Evolutionary conservation across 1,140 invertebrate species (phyloP), one percentile per base, ranked within the genome.

Genomic region (Phthorimaea operculella): DNA sequence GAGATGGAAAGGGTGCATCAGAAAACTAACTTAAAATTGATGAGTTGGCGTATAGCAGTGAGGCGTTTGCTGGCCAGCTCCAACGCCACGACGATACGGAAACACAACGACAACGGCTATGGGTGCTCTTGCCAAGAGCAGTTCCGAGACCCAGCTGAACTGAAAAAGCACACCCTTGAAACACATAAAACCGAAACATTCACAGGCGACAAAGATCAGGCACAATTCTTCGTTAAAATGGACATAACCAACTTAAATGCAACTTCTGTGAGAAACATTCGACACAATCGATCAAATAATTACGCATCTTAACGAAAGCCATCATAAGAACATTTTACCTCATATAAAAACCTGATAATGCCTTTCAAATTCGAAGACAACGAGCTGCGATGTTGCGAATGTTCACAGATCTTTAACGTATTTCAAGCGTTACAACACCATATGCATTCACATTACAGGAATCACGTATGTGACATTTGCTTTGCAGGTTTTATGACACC

Each of bases 71-170:
- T 28, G 21, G 21, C 21, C 21, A 28, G 21, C 49, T 64, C 74
- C 0, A 80, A 80, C 45, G 75, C 75, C 6, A 78, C 73, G 3
- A 69, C 70, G 1, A 72, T 80, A 12, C 60, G 64, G 15, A 48
- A 17, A 6, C 47, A 62, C 21, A 28, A 6, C 0, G 66, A 59
- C 12, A 51, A 56, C 0, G 68, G 70, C 6, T 80, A 72, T 47
- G 33, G 42, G 0, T 79, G 76, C 18, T 74, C 72, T 21, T 79
- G 76, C 33, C 11, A 44, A 0, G 54, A 67, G 0, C 50, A 63
- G 7, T 77, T 57, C 33, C 11, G 17, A 0, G 33, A 65, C 0
- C 58, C 72, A 0, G 57, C 57, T 7, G 65, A 65, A 34, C 54
- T 77, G 0, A 77, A 75, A 54, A 17, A 18, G 6, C 72, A 75